These are phyloP conservation scores for Malacosoma neustria DNA, from an alignment of 2,888 invertebrate genomes.

Conservation along the genomic window DNA sequence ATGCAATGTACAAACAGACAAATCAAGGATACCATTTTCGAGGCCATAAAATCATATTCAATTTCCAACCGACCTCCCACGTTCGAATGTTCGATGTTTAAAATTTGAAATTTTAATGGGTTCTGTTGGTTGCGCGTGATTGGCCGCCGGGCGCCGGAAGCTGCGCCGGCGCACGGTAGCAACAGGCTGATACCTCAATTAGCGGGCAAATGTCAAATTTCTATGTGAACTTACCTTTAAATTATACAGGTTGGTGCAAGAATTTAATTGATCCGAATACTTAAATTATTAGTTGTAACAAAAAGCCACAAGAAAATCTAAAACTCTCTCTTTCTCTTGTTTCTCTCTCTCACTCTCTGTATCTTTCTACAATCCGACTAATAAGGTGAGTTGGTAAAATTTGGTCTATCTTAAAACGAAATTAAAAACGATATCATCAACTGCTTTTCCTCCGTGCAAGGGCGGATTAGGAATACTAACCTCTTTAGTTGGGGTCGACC, in stretches of 20 bases:
- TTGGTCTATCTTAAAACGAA: too few relatives aligned
- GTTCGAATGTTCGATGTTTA: conserved; percentile 8
- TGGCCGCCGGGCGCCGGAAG: conserved; percentile 25
- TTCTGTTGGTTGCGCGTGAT: not conserved
- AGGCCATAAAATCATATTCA: not conserved
- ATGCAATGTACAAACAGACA: not conserved
- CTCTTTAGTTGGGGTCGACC: too few relatives aligned
- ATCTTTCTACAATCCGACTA: too few relatives aligned
- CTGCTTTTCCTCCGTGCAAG: too few relatives aligned
- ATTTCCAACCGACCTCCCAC: conserved; percentile 31
- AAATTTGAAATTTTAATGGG: conserved; percentile 10
- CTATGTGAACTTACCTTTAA: conserved; percentile 55
- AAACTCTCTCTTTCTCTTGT: too few relatives aligned
- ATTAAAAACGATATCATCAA: too few relatives aligned
- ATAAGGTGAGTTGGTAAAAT: too few relatives aligned
- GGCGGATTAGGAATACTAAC: too few relatives aligned
- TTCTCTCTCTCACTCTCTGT: too few relatives aligned
- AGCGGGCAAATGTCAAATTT: conserved; percentile 55
- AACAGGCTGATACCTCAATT: conserved; percentile 56
- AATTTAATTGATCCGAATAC: too few relatives aligned
- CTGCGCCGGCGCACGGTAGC: conserved; percentile 56
- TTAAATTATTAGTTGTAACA: too few relatives aligned
- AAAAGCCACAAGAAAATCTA: too few relatives aligned
- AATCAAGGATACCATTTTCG: not conserved
- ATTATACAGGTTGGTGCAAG: conserved; percentile 33